Evolutionary conservation across 1,140 invertebrate genomes (phyloP).

Genomic region (Drosophila sturtevanti): DNA sequence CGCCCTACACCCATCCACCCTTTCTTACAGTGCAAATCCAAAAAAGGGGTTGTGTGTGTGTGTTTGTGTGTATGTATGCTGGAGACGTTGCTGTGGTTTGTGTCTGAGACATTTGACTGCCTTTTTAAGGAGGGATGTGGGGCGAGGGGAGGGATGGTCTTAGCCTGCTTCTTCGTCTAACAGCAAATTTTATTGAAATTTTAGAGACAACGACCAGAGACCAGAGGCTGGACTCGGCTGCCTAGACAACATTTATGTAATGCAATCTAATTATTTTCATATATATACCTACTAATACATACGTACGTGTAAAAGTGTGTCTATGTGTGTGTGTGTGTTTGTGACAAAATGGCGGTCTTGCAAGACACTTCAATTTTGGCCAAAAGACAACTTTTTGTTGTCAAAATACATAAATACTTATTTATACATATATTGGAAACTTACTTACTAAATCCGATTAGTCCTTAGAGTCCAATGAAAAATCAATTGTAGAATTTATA

Average conservation of each 20-base stretch:
- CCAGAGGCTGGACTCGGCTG: conserved; percentile 28
- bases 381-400: conserved; percentile 11
- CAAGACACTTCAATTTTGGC: background rate
- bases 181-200: conserved; percentile 76
- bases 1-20: conserved; percentile 1
- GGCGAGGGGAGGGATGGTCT: conserved; percentile 28
- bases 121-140: conserved; percentile 30
- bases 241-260: conserved; percentile 71
- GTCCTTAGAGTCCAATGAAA: conserved; percentile 26
- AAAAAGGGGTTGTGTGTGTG: background rate
- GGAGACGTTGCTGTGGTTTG: conserved; percentile 68
- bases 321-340: conserved; percentile 30
- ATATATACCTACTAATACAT: too few species aligned
- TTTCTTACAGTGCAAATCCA: background rate
- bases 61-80: conserved; percentile 32
- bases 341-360: conserved; percentile 47
- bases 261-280: conserved; percentile 75
- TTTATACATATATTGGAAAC: background rate
- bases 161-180: conserved; percentile 23
- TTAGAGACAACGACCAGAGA: conserved; percentile 31
- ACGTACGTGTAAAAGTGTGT: background rate
- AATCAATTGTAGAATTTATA: conserved; percentile 61
- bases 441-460: conserved; percentile 3
- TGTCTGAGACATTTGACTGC: conserved; percentile 78
- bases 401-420: too few species aligned